These are phyloP conservation scores for Chaetops frenatus DNA, from an alignment of 2,113 vertebrate genomes.

Conservation along the genomic window DNA sequence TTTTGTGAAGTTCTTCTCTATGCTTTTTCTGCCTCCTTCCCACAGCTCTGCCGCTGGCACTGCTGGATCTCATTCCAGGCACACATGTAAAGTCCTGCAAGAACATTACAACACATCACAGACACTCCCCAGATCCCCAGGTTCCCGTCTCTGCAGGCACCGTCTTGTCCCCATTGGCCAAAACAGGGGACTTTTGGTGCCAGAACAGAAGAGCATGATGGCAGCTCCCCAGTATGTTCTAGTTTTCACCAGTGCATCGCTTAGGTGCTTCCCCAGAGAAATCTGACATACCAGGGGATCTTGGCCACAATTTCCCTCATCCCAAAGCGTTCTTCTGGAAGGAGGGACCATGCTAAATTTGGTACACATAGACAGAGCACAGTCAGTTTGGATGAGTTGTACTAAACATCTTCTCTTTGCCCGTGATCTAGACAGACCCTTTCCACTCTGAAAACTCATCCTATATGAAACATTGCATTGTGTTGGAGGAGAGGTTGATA, in stretches of 20 bases:
- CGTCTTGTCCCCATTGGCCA: not conserved
- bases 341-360: not conserved
- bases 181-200: not conserved
- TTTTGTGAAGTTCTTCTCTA: not conserved
- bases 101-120: not conserved
- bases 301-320: not conserved
- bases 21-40: not conserved
- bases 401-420: not conserved
- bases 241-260: not conserved
- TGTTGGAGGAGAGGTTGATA: not conserved
- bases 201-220: not conserved
- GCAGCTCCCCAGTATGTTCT: not conserved
- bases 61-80: not conserved
- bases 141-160: not conserved
- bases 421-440: accelerated
- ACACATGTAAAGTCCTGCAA: not conserved
- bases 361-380: not conserved
- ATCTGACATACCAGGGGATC: not conserved
- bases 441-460: not conserved
- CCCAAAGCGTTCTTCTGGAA: not conserved
- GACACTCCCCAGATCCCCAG: not conserved
- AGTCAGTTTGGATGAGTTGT: not conserved
- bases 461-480: not conserved
- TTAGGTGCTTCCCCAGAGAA: not conserved
- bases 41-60: not conserved